A percentile compares a stretch with the other conserved stretches of the same genome.
These are phyloP conservation scores for Notiomystis cincta DNA, from an alignment of 2,113 vertebrate species.

Conservation along the genomic window DNA sequence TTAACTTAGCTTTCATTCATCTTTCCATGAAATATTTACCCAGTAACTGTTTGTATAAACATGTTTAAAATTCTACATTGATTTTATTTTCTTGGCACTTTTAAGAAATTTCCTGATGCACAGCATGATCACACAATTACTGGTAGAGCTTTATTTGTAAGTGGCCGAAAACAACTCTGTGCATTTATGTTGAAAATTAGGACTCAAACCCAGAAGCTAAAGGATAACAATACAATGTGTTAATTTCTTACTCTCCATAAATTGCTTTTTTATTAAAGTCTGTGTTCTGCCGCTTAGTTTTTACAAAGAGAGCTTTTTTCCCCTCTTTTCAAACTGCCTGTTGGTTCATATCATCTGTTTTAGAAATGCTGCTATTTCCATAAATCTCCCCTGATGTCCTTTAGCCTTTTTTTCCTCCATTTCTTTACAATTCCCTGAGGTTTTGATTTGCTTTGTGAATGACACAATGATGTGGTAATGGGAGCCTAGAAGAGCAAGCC, in stretches of 20 bases:
- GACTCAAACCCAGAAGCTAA: background rate
- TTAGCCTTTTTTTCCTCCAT: background rate
- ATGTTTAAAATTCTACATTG: constrained; percentile 1
- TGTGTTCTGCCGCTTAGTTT: background rate
- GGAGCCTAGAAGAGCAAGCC: background rate
- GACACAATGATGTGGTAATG: constrained; percentile 2
- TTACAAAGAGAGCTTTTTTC: background rate
- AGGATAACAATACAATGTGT: background rate
- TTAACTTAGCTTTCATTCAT: background rate
- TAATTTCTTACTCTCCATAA: constrained; percentile 14
- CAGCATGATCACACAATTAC: constrained; percentile 10
- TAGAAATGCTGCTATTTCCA: constrained; percentile 4
- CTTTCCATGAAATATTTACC: background rate
- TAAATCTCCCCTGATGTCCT: background rate
- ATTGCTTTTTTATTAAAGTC: background rate
- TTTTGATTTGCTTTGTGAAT: constrained; percentile 8
- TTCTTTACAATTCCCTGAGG: background rate
- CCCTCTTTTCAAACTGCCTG: background rate
- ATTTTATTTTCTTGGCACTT: background rate
- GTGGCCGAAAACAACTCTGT: background rate
- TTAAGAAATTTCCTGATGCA: constrained; percentile 21
- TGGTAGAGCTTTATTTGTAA: constrained; percentile 8
- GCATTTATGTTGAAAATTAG: constrained; percentile 30
- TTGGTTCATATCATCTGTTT: background rate
- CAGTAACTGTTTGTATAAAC: background rate